These are phyloP conservation scores for Leptopilina myrica DNA, from an alignment of 2,888 invertebrate genomes.

Conservation along the genomic window DNA sequence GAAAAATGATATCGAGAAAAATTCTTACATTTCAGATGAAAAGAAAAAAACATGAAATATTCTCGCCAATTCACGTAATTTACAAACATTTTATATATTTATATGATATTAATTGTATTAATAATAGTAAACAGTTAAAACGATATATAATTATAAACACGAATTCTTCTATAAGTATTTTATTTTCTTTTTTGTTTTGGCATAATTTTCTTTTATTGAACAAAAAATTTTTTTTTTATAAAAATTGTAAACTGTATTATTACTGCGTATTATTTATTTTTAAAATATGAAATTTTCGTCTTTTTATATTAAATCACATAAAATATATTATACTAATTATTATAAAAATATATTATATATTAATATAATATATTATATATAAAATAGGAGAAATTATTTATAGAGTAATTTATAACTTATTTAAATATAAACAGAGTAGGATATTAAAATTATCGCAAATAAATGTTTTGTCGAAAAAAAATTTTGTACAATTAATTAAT, in stretches of 20 bases:
- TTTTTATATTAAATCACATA: too few species aligned
- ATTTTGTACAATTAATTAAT: constrained; percentile 14
- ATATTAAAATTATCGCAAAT: constrained; percentile 33
- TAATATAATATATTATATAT: neutral
- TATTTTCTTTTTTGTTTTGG: neutral
- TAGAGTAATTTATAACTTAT: constrained; percentile 26
- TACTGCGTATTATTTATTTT: too few species aligned
- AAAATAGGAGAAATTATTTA: constrained; percentile 17
- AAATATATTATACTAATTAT: neutral
- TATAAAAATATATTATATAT: neutral
- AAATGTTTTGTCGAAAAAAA: constrained; percentile 28
- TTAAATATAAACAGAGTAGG: constrained; percentile 35
- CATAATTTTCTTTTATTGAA: neutral
- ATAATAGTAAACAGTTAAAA: constrained; percentile 34
- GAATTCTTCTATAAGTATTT: constrained; percentile 19
- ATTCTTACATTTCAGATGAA: constrained; percentile 4
- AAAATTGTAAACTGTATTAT: too few species aligned
- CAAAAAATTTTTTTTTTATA: neutral
- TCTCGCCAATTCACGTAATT: constrained; percentile 24
- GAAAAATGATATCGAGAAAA: neutral
- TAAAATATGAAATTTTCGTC: too few species aligned
- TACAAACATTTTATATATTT: constrained; percentile 37
- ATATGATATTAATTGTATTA: constrained; percentile 38
- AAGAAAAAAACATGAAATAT: constrained; percentile 12
- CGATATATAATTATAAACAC: constrained; percentile 2